Evolutionary conservation across 2,797 vertebrate genomes (phyloP).

Genomic region (Xenops minutus): DNA sequence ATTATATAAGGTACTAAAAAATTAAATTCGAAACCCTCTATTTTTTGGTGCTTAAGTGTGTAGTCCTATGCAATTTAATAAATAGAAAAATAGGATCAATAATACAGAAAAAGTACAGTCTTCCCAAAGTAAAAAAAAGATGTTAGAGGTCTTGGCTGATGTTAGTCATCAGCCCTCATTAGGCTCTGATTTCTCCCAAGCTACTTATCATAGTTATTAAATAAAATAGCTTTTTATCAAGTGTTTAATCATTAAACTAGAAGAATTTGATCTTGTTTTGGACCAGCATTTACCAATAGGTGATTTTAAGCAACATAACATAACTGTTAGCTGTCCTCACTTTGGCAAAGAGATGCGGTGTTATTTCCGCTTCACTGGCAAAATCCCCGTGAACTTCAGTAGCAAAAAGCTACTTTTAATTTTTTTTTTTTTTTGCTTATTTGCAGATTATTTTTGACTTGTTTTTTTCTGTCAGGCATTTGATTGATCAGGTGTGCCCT

Average conservation of each 20-base stretch:
- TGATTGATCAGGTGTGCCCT: not conserved
- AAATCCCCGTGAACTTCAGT: not conserved
- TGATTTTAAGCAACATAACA: not conserved
- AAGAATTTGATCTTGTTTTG: not conserved
- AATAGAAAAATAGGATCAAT: not conserved
- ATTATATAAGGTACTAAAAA: not conserved
- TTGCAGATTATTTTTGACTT: not conserved
- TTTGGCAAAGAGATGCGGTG: not conserved
- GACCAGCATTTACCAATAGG: not conserved
- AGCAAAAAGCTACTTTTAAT: not conserved
- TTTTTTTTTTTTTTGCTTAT: not conserved
- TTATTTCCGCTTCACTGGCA: not conserved
- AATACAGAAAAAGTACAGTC: not conserved
- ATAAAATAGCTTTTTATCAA: not conserved
- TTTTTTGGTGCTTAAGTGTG: not conserved
- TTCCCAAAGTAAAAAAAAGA: not conserved
- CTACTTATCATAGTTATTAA: not conserved
- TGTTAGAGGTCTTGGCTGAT: not conserved
- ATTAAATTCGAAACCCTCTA: not conserved
- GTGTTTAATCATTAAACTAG: not conserved
- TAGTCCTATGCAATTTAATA: not conserved
- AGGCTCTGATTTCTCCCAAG: not conserved
- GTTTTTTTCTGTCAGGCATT: not conserved
- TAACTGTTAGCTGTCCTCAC: not conserved
- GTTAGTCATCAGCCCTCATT: not conserved